A percentile compares a stretch with the other conserved stretches of the same genome.
Evolutionary conservation across 2,888 invertebrate species (phyloP).

Genomic region (Anthoptus insignis): DNA sequence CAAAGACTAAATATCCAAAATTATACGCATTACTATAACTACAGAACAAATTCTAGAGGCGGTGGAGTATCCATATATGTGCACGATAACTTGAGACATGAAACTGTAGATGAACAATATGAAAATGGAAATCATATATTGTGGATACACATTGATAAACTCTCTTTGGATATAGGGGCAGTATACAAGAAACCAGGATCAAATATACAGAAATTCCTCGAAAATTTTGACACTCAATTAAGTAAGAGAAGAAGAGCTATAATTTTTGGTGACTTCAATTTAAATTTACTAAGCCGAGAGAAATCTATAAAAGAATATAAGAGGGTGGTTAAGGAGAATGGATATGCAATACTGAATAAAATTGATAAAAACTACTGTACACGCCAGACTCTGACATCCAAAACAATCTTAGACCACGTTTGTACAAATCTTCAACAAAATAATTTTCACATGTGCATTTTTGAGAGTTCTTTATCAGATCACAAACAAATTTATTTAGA

Average conservation of each 20-base stretch:
- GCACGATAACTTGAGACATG: constrained; percentile 42
- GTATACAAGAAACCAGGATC: constrained; percentile 15
- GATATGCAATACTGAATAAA: constrained; percentile 35
- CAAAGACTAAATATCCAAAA: not conserved
- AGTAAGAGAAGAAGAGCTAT: constrained; percentile 12
- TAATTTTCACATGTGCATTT: constrained; percentile 23
- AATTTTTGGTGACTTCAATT: constrained; percentile 38
- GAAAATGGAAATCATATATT: constrained; percentile 21
- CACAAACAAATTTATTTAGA: constrained; percentile 32
- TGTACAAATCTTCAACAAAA: constrained; percentile 21
- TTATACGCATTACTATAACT: constrained; percentile 19
- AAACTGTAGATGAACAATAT: constrained; percentile 11
- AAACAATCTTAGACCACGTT: constrained; percentile 27
- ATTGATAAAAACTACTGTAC: not conserved
- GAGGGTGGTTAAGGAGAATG: constrained; percentile 20
- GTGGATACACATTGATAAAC: constrained; percentile 28
- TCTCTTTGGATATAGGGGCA: constrained; percentile 22
- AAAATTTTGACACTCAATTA: not conserved
- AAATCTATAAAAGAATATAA: constrained; percentile 22
- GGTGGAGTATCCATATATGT: constrained; percentile 44
- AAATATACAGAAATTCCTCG: not conserved
- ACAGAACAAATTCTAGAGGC: not conserved
- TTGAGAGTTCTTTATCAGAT: constrained; percentile 31
- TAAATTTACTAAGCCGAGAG: constrained; percentile 27
- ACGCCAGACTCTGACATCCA: too few species aligned